Base-by-base conservation (phyloP, 2,797 vertebrate species). In the Borostomias antarcticus region DNA sequence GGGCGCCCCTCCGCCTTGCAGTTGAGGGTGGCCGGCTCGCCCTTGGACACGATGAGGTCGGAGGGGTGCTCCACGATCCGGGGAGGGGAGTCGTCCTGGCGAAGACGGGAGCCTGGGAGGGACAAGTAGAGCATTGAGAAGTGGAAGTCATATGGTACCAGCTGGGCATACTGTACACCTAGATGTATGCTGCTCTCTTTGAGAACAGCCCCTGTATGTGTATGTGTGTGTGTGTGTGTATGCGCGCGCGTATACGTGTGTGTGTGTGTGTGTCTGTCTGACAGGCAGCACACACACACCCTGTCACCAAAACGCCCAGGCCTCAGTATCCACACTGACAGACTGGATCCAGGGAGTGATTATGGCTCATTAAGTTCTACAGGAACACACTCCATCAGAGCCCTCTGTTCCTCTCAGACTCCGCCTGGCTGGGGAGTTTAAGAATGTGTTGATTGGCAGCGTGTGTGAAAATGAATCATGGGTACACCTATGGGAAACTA, bases 1-100 rank as follows among this genome's bases (percentile, higher is more conserved):
- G 97, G 97, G 3, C 96, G 83, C n/a, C 97, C 96, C 80, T 98
- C 97, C 0, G 97, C 97, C 78, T 98, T 98, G 66, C 97, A 98
- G 91, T 98, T 98, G 83, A 98, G 91, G 33, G 97, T 98, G 40
- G 97, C 96, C 19, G 96, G 96, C 75, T 98, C 96, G 71, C 96
- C 96, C 78, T 97, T 98, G 33, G 96, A 98, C 68, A 98, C 96
- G 33, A 97, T 96, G 75, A 98, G 95, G 76, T 98, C 96, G 5
- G 97, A 98, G 35, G 96, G 96, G 83, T 98, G 97, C 75, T 98
- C 97, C 66, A 95, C 95, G 2, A 98, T 98, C 72, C 96, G 93
- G 0, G 97, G 97, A 23, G 96, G 91, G 53, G 86, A 96, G 85
- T 98, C 97, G 84, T 98, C 97, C 80, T 98, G 97, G 66, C 97